Conservation (phyloP, 1,140 invertebrate species). For the Cheumatopsyche charites region DNA sequence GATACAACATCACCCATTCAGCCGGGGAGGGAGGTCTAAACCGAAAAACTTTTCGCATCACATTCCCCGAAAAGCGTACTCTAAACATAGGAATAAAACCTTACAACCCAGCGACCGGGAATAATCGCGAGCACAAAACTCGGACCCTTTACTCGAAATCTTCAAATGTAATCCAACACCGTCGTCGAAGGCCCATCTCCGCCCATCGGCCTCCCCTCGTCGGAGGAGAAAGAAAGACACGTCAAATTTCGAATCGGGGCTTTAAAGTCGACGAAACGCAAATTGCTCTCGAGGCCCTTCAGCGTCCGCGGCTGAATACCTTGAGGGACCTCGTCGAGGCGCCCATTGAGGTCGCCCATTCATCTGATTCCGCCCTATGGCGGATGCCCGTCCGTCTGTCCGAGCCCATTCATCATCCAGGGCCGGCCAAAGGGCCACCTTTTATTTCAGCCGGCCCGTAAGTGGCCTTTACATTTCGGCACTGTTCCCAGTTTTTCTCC, state of each 20-base stretch:
- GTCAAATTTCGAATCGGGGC: conserved; percentile 18
- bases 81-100: too few relatives aligned
- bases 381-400: conserved; percentile 8
- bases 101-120: too few relatives aligned
- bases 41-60: too few relatives aligned
- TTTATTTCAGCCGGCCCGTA: conserved; percentile 34
- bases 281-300: conserved; percentile 33
- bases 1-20: too few relatives aligned
- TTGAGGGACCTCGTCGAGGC: conserved; percentile 35
- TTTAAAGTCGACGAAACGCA: conserved; percentile 37
- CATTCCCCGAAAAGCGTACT: too few relatives aligned
- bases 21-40: too few relatives aligned
- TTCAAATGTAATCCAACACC: conserved; percentile 9
- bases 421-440: conserved; percentile 35
- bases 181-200: background rate
- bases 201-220: too few relatives aligned
- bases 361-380: conserved; percentile 1
- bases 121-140: too few relatives aligned
- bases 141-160: too few relatives aligned
- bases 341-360: conserved; percentile 30
- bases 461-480: conserved; percentile 38
- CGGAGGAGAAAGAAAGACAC: conserved; percentile 5
- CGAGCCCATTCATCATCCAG: conserved; percentile 32
- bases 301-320: conserved; percentile 25
- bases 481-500: conserved; percentile 20